A percentile compares a stretch with the other conserved stretches of the same genome.
These are phyloP conservation scores for Anoplius nigerrimus DNA, from an alignment of 2,888 invertebrate species.

Conservation along the genomic window DNA sequence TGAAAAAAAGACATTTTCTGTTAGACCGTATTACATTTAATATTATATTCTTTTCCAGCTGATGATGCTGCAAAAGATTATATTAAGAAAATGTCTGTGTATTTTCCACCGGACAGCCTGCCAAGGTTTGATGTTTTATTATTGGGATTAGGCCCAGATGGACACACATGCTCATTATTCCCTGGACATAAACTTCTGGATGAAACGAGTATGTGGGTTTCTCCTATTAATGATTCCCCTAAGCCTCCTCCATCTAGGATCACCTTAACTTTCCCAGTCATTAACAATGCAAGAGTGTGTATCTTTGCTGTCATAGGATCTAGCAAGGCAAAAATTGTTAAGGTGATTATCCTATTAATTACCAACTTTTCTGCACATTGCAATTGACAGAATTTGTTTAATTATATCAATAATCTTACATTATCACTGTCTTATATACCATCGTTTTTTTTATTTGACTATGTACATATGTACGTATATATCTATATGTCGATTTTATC, in stretches of 20 bases:
- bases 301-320: constrained; percentile 91
- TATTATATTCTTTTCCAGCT: constrained; percentile 76
- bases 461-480: not conserved
- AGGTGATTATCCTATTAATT: constrained; percentile 77
- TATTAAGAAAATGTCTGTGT: constrained; percentile 79
- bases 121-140: constrained; percentile 92
- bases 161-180: constrained; percentile 98
- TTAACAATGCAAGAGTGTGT: constrained; percentile 90
- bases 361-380: constrained; percentile 8
- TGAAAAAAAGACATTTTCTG: not conserved
- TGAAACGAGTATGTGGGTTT: constrained; percentile 83
- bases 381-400: constrained; percentile 1
- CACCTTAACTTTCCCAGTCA: constrained; percentile 92
- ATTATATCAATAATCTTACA: constrained; percentile 10
- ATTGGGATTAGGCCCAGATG: constrained; percentile 98
- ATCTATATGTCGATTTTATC: not conserved
- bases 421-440: not conserved
- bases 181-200: constrained; percentile 85
- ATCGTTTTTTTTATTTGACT: no score
- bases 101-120: constrained; percentile 78
- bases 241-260: constrained; percentile 95
- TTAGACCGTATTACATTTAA: no score
- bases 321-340: constrained; percentile 91
- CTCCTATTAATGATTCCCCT: constrained; percentile 93
- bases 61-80: constrained; percentile 87